Evolutionary conservation across 1,140 invertebrate genomes (phyloP), one percentile per base, ranked within the genome.

Genomic region (Reticulitermes speratus): DNA sequence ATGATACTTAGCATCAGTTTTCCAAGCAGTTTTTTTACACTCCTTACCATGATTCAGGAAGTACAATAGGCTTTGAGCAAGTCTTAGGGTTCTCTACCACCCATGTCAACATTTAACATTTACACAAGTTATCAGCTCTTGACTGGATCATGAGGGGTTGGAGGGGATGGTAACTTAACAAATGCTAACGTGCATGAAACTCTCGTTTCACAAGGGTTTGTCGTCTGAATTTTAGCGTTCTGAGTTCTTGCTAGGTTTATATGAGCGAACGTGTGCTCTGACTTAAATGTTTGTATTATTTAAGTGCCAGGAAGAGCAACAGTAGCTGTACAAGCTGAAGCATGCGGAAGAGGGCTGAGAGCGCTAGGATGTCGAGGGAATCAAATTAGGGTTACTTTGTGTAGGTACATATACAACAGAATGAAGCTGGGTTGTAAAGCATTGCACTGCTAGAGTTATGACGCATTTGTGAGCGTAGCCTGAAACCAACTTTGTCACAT

Each of bases 271-370:
- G 65, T 75, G 65, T 30, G 65, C 65, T n/a, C 65, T 75, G n/a
- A 75, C 65, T 75, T 75, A 75, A 75, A 75, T 75, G 65, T 75
- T 75, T 75, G 65, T 30, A 75, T 75, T 75, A 75, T 75, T 75
- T 75, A 75, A 75, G 65, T 25, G 8, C 65, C 65, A 75, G 65
- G 59, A 65, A 75, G 25, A 11, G 65, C 7, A 75, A 30, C 65
- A 75, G 9, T 30, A 30, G 65, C 65, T 30, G 65, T 21, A 25
- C 16, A 30, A 25, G 14, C 52, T 21, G 1, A 55, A 55, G 1
- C 3, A 55, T 55, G 19, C 52, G 19, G 19, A 16, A 21, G 52
- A 19, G 52, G n/a, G 25, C 65, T 25, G 65, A 30, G n/a, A 30
- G n/a, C 3, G 65, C n/a, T 25, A 30, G 25, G 11, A 75, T 75